Evolutionary conservation across 2,888 invertebrate genomes (phyloP), one percentile per base, ranked within the genome.

Genomic region (Hermaeophaga mercurialis): DNA sequence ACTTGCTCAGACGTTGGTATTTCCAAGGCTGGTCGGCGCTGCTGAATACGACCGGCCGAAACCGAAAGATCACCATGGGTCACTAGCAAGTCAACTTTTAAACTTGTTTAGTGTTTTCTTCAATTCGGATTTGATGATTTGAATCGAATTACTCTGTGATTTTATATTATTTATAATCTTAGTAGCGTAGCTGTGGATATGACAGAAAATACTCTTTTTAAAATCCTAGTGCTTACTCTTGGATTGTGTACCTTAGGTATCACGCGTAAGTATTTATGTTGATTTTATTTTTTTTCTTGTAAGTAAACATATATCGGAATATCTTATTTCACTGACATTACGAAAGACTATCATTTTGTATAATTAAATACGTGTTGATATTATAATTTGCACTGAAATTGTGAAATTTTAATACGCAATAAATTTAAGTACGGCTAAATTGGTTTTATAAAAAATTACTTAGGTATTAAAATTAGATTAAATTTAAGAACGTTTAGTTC

Each of bases 1-100:
- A 2, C 2, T 34, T 7, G 12, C 17, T 14, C 3, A 3, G 15
- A 2, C 36, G 8, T 47, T 45, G 69, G 66, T 62, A 65, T 67
- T 69, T 64, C 67, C 70, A 70, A 70, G 70, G 70, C 66, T 67
- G 69, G 54, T 64, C 49, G 58, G 58, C 60, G 56, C 58, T 34
- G 45, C 56, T 54, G 36, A 45, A 55, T 57, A 48, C 39, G 56
- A 22, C 22, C 6, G 22, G 6, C 22, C 22, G 22, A 22, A 22
- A 58, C 58, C 39, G 50, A 60, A 56, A 59, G 58, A 65, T 66
- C 64, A 63, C 61, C 56, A 67, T 65, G 66, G 66, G 66, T 64
- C 63, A 67, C 55, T 63, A 60, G 58, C 50, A 61, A 54, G 54
- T 49, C 52, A 38, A 56, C 55, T 57, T 48, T 44, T 38, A 57